These are phyloP conservation scores for Andrena camellia DNA, from an alignment of 2,888 invertebrate species.

Conservation along the genomic window DNA sequence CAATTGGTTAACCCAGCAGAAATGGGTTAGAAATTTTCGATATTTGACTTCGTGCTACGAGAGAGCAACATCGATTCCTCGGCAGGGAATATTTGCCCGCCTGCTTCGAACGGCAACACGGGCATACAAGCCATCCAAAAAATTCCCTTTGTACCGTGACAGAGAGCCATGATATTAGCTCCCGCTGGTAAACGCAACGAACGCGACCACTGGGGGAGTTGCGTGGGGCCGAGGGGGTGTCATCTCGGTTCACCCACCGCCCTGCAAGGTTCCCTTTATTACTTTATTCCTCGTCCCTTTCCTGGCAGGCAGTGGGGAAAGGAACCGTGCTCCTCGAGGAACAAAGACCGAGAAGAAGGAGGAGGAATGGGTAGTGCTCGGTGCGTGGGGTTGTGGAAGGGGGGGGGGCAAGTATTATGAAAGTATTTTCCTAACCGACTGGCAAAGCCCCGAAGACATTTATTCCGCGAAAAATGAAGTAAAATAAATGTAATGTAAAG, in stretches of 20 bases:
- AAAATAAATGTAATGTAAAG: slow-evolving; percentile 77
- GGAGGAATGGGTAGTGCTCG: neutral
- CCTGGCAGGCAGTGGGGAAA: slow-evolving; percentile 23
- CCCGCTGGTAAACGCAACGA: slow-evolving; percentile 65
- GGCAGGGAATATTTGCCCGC: neutral
- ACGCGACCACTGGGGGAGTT: slow-evolving; percentile 22
- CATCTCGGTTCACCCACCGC: slow-evolving; percentile 24
- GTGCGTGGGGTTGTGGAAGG: slow-evolving; percentile 11
- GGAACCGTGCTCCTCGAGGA: slow-evolving; percentile 36
- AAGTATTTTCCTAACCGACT: slow-evolving; percentile 77
- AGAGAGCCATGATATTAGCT: slow-evolving; percentile 65
- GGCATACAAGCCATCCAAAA: slow-evolving; percentile 25
- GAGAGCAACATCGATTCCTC: neutral
- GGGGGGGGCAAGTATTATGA: slow-evolving; percentile 68
- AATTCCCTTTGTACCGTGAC: slow-evolving; percentile 48
- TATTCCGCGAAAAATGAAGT: slow-evolving; percentile 76
- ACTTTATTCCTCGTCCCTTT: slow-evolving; percentile 61
- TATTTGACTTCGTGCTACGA: too few species aligned
- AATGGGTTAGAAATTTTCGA: neutral
- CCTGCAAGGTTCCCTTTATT: slow-evolving; percentile 56
- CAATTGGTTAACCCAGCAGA: too few species aligned
- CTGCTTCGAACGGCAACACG: slow-evolving; percentile 2
- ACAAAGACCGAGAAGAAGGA: slow-evolving; percentile 28
- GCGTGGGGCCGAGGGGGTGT: slow-evolving; percentile 18
- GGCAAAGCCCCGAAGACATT: slow-evolving; percentile 75